phyloP scores from a whole-genome alignment of 1,140 invertebrate genomes.

The Pogonognathellus flavescens region DNA sequence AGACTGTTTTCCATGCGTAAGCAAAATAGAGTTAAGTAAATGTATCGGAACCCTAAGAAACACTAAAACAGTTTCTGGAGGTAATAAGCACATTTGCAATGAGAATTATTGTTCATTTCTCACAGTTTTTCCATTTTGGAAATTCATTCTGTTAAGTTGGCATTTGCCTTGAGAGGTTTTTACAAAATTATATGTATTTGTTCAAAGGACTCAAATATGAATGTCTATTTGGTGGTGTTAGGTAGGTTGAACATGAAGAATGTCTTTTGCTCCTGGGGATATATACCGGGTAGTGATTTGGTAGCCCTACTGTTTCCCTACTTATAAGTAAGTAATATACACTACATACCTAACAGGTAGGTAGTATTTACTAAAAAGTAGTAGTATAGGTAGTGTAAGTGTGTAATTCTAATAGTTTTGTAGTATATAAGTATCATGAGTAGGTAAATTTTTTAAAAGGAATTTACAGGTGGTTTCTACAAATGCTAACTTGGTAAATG shows the following conservation, averaged over 20 bases:
- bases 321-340: not conserved
- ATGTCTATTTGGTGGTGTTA: slow-evolving; percentile 40
- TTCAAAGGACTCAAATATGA: slow-evolving; percentile 25
- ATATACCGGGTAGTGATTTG: slow-evolving; percentile 43
- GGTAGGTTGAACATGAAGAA: slow-evolving; percentile 30
- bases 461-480: not conserved
- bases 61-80: not conserved
- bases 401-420: too few relatives aligned
- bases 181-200: slow-evolving; percentile 36
- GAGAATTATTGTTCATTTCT: slow-evolving; percentile 18
- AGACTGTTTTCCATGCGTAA: too few relatives aligned
- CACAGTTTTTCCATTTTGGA: slow-evolving; percentile 17
- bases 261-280: slow-evolving; percentile 43
- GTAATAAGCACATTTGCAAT: slow-evolving; percentile 25
- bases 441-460: slow-evolving; percentile 31
- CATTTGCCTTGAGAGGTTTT: not conserved
- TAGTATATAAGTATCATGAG: not conserved
- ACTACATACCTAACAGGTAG: too few relatives aligned
- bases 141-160: not conserved
- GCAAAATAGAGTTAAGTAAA: not conserved
- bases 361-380: too few relatives aligned
- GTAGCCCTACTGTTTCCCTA: slow-evolving; percentile 30
- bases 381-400: too few relatives aligned
- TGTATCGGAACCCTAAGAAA: not conserved
- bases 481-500: too few relatives aligned